A percentile compares a stretch with the other conserved stretches of the same genome.
Conservation (phyloP, 2,113 vertebrate genomes). For the Amblyornis subalaris region DNA sequence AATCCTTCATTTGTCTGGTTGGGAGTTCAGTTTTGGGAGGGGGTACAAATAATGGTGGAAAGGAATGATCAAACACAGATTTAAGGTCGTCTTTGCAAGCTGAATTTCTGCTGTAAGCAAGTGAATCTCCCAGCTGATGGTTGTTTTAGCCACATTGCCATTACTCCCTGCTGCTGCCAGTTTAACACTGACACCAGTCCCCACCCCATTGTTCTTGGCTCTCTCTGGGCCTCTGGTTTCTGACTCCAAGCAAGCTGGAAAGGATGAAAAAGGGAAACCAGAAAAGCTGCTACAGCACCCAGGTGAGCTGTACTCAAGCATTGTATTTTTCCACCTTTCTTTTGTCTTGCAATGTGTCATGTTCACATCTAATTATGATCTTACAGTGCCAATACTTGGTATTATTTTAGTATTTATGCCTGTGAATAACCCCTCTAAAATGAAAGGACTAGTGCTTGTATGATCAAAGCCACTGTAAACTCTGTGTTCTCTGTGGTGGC, state of each 20-base stretch:
- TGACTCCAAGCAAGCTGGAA: neutral
- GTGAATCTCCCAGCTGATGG: neutral
- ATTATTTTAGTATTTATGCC: neutral
- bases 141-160: neutral
- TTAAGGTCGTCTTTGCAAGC: neutral
- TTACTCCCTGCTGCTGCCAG: neutral
- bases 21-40: neutral
- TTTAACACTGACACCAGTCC: neutral
- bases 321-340: neutral
- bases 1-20: neutral
- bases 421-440: neutral
- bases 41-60: neutral
- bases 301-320: neutral
- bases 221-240: neutral
- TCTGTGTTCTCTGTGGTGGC: slow-evolving; percentile 20
- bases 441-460: slow-evolving; percentile 5
- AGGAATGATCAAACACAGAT: neutral
- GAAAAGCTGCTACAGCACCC: neutral
- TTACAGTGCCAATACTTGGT: neutral
- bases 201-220: rapidly evolving
- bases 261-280: neutral
- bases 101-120: neutral
- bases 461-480: slow-evolving; percentile 28
- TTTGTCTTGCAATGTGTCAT: neutral
- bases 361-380: neutral